Evolutionary conservation across 1,140 invertebrate species (phyloP), one percentile per base, ranked within the genome.

Genomic region (Dryas iulia): DNA sequence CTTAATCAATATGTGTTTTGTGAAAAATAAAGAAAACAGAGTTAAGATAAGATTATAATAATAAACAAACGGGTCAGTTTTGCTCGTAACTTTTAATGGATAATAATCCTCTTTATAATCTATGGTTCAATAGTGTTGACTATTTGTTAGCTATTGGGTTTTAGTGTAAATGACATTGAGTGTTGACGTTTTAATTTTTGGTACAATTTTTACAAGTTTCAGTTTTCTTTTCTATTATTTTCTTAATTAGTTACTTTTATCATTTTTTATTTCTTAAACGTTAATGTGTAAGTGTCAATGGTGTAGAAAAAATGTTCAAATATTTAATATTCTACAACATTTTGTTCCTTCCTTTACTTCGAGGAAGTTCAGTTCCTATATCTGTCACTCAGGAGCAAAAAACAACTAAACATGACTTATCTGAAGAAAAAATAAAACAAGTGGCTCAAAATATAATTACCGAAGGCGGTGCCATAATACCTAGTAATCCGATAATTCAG

Each of bases 391-490:
- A 30, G 6, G 31, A 53, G 10, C 57, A 26, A 58, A 61, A 14
- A 35, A 8, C 52, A 21, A 11, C 35, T 39, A 12, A 57, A 10
- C 31, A 25, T 66, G 57, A 35, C 47, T 7, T 66, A 58, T 0
- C 52, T 10, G 18, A 33, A 21, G 33, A 23, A 66, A 70, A n/a
- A 78, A 77, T 69, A 71, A 66, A 57, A 76, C 70, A 14, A 82
- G 18, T 47, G 14, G 6, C 73, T 33, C 53, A 72, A 52, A 71
- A 63, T 33, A 24, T 84, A 65, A 84, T 70, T 66, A 47, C 39
- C 18, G 84, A 84, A 75, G 82, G 79, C 66, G 86, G 83, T 28
- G 56, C 74, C 5, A 63, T 80, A 73, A 54, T 73, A 59, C 33
- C 76, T 14, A 78, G 76, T 31, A 66, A 58, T 56, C 54, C 74